A percentile compares a stretch with the other conserved stretches of the same genome.
Evolutionary conservation across 1,140 invertebrate species (phyloP).

Genomic region (Drosophila parabipectinata): DNA sequence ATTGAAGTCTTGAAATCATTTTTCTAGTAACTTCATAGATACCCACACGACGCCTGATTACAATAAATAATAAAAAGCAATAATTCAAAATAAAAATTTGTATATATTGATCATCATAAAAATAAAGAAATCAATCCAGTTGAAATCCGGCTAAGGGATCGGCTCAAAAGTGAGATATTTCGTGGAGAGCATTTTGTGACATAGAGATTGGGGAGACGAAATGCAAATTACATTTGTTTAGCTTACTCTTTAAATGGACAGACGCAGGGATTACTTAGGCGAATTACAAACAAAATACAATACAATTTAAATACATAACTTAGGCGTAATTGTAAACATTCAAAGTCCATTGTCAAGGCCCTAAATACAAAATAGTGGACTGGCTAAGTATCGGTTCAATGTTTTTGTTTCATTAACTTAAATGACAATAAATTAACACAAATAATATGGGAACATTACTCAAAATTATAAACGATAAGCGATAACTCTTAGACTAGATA

Average conservation of each 20-base stretch:
- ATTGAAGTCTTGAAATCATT: neutral
- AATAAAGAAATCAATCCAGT: conserved; percentile 4
- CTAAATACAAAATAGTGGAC: conserved; percentile 21
- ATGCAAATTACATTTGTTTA: conserved; percentile 29
- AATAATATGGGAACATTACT: conserved; percentile 15
- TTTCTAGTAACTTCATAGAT: neutral
- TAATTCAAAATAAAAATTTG: conserved; percentile 2
- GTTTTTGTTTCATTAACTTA: conserved; percentile 16
- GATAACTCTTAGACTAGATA: conserved; percentile 36
- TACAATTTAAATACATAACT: conserved; percentile 20
- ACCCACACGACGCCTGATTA: neutral
- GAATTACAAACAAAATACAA: conserved; percentile 27
- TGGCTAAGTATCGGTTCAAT: conserved; percentile 33
- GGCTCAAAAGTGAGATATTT: conserved; percentile 3
- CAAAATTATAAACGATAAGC: conserved; percentile 29
- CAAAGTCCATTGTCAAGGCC: conserved; percentile 44
- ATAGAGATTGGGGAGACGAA: conserved; percentile 30
- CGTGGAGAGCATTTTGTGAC: conserved; percentile 11
- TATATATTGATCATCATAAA: conserved; percentile 37
- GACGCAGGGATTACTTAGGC: conserved; percentile 9
- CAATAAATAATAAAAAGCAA: conserved; percentile 11
- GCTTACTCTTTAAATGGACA: conserved; percentile 19
- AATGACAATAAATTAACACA: conserved; percentile 36
- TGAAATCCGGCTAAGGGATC: neutral
- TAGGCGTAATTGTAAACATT: conserved; percentile 29